phyloP scores from a whole-genome alignment of 1,140 invertebrate species.

The Lepeophtheirus salmonis region DNA sequence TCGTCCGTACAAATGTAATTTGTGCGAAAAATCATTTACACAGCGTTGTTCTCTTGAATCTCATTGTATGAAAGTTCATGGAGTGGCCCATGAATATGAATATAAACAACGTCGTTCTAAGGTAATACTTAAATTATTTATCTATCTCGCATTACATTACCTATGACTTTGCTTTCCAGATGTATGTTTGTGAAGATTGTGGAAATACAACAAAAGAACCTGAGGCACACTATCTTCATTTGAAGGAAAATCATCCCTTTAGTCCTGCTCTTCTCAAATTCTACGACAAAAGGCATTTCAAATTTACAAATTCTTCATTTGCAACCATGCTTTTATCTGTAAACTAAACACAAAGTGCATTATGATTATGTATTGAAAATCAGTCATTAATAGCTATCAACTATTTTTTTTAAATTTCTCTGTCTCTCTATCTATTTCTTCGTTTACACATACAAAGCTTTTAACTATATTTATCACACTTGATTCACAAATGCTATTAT shows the following conservation, averaged over 20 bases:
- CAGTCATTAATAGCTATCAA: too few species aligned
- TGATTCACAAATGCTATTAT: too few species aligned
- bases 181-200: constrained; percentile 97
- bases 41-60: constrained; percentile 96
- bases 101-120: constrained; percentile 94
- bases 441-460: too few species aligned
- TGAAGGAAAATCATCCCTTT: constrained; percentile 89
- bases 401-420: too few species aligned
- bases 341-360: constrained; percentile 1
- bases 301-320: constrained; percentile 84
- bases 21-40: constrained; percentile 97
- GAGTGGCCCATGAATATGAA: constrained; percentile 82
- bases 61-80: constrained; percentile 93
- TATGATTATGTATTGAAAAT: too few species aligned
- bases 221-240: constrained; percentile 79
- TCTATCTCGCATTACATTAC: too few species aligned
- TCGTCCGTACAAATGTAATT: constrained; percentile 90
- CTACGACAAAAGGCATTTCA: constrained; percentile 94
- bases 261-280: constrained; percentile 85
- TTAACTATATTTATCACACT: too few species aligned
- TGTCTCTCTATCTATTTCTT: too few species aligned
- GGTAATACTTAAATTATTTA: too few species aligned
- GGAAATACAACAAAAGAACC: constrained; percentile 92
- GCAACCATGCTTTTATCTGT: constrained; percentile 63
- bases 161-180: constrained; percentile 10